Evolutionary conservation across 2,888 invertebrate species (phyloP), one percentile per base, ranked within the genome.

Genomic region (Nematopogon swammerdamellus): DNA sequence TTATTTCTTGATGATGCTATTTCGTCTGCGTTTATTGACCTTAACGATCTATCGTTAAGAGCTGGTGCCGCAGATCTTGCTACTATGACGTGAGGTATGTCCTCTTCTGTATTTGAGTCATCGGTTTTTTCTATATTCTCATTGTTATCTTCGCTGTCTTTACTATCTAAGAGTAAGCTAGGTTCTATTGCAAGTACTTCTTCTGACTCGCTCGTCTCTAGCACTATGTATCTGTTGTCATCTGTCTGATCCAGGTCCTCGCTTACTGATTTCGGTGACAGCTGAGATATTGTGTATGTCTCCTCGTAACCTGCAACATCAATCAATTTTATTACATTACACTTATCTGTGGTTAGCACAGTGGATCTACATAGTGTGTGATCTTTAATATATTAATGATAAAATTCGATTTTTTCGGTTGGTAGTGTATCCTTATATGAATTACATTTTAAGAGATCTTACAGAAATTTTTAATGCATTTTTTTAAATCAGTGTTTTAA

Each of bases 181-280:
- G 74, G 69, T 61, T 76, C 75, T 72, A 79, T 68, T 17, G 63
- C 74, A 58, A 72, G 68, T 36, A 63, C 66, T 50, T 67, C 65
- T 54, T 70, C 70, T 50, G 64, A 59, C 36, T 65, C 60, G 55
- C 70, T 72, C 1, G 73, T 79, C 56, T 72, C 67, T 50, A 73
- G 56, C 19, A 72, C 60, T 8, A 52, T 29, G 11, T 52, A 45
- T 29, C 51, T 30, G n/a, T 52, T 18, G 46, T 52, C 45, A 14
- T 44, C 46, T 49, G 53, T 51, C 17, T 52, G 42, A 42, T 52
- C 46, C 10, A 49, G 47, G 18, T 70, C 60, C 42, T 65, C 57
- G 20, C 60, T 62, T 3, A 68, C 76, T 0, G 88, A 88, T 63
- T 86, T 87, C 55, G 88, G 88, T 55, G 88, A 88, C 52, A 87